phyloP scores from a whole-genome alignment of 92 coral and sea anemone species.

The Zoanthus solanderi region DNA sequence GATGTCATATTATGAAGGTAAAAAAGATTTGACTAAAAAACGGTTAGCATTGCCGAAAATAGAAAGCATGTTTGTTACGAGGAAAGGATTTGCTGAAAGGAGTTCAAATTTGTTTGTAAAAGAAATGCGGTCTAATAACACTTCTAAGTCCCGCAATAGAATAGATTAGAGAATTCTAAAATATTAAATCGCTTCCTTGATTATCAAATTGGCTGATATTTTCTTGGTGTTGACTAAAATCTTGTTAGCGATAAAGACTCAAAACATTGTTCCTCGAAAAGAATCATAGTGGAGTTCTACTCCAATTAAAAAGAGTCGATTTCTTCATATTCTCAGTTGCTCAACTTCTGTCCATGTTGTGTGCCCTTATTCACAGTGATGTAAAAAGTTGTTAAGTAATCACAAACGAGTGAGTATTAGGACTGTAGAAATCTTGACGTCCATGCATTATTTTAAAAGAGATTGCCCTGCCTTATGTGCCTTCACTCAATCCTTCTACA shows the following conservation, averaged over 20 bases:
- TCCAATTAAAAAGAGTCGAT: not conserved
- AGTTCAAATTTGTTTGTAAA: not conserved
- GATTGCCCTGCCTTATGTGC: no score
- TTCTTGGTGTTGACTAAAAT: not conserved
- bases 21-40: conserved; percentile 16
- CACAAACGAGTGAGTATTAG: not conserved
- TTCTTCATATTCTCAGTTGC: not conserved
- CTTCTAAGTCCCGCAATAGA: not conserved
- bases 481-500: no score
- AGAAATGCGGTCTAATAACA: not conserved
- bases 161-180: not conserved
- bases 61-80: not conserved
- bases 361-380: not conserved
- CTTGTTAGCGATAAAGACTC: not conserved
- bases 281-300: not conserved
- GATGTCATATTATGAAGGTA: not conserved
- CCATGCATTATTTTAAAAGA: not conserved
- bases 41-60: not conserved
- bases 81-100: not conserved
- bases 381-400: not conserved
- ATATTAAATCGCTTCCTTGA: not conserved
- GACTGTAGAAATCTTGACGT: not conserved
- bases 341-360: not conserved
- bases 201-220: not conserved
- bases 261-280: not conserved